Evolutionary conservation across 2,888 invertebrate species (phyloP), one percentile per base, ranked within the genome.

Genomic region (Plagodis pulveraria): DNA sequence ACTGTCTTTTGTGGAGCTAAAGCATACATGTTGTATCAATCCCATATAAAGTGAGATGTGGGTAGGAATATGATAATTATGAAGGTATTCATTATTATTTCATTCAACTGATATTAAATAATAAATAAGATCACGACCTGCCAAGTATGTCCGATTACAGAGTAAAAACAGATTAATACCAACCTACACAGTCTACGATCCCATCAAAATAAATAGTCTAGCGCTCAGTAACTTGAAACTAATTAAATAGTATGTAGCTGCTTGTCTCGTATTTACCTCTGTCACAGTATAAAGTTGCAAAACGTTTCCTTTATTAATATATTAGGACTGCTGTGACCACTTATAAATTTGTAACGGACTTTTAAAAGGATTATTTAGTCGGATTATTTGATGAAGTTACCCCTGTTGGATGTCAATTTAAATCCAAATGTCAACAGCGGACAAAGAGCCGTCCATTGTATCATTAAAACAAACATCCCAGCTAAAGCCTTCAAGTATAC

Each of bases 171-270:
- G 8, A 36, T 8, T 36, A 36, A 36, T 36, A 36, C 7, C 36
- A 7, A 36, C 7, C 36, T 36, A 36, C 32, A 41, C 36, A 48
- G 32, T 34, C 50, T 54, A 58, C 54, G 47, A 44, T 55, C 43
- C 46, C 44, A 55, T 55, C 48, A 55, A 50, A 54, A 55, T 48
- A 59, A 58, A 59, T 48, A 55, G 47, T 46, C 46, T 44, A 36
- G 43, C 47, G 45, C 34, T 35, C 32, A 48, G 55, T 44, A 55
- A 55, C 40, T 55, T 55, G 54, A 50, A 44, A 52, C 50, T 59
- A 55, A 55, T 59, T 59, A 59, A 58, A 50, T 8, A n/a, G 5
- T 41, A 41, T 1, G 38, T 38, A 22, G 2, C 22, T 38, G 9
- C 7, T 8, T 58, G 54, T 46, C 58, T 54, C 54, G 50, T 58